Evolutionary conservation across 2,888 invertebrate species (phyloP).

Genomic region (Oxycera nigricornis): DNA sequence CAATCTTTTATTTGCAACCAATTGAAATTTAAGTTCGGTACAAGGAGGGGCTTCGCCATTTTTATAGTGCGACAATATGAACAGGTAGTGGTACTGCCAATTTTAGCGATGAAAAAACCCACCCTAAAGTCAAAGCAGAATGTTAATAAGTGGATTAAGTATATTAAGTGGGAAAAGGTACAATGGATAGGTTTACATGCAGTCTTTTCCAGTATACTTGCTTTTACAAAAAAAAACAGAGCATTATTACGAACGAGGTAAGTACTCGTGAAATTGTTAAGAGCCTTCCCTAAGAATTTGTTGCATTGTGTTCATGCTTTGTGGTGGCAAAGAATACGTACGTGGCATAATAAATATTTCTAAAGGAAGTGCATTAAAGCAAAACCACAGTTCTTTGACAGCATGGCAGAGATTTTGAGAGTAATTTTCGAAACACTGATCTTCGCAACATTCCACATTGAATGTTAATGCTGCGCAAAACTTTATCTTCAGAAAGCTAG

Average conservation of each 20-base stretch:
- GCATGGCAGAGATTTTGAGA: too few relatives aligned
- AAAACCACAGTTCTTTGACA: too few relatives aligned
- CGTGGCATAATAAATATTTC: neutral
- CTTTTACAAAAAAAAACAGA: neutral
- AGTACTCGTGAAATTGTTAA: neutral
- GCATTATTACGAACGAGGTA: neutral
- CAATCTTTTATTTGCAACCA: slow-evolving; percentile 32
- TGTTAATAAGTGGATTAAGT: neutral
- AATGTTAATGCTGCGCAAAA: too few relatives aligned
- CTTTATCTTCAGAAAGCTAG: too few relatives aligned
- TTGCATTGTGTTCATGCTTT: neutral
- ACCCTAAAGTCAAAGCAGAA: neutral
- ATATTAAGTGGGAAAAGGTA: neutral
- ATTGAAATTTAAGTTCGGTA: slow-evolving; percentile 38
- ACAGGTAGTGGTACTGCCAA: too few relatives aligned
- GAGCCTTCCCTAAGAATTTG: neutral
- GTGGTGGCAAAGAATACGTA: neutral
- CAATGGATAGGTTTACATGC: neutral
- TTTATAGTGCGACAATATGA: too few relatives aligned
- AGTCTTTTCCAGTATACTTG: neutral
- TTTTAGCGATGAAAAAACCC: too few relatives aligned
- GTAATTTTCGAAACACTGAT: too few relatives aligned
- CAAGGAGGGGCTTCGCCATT: too few relatives aligned
- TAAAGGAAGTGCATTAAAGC: too few relatives aligned
- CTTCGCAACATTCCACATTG: too few relatives aligned